Evolutionary conservation across 1,140 invertebrate species (phyloP).

Genomic region (Diorhabda sublineata): DNA sequence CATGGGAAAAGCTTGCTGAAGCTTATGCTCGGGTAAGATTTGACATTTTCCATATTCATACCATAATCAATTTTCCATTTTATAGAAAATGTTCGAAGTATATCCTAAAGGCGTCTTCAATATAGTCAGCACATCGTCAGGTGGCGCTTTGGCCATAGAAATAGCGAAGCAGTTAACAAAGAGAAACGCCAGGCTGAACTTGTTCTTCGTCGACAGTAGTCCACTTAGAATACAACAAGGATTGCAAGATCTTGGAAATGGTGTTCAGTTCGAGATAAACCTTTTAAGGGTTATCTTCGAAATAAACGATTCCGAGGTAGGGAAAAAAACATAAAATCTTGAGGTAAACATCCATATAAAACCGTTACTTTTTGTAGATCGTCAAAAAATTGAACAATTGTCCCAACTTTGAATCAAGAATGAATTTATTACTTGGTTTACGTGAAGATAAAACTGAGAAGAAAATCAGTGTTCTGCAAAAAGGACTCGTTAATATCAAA

Average conservation of each 20-base stretch:
- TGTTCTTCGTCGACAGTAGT: conserved; percentile 44
- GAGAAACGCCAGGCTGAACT: conserved; percentile 35
- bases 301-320: conserved; percentile 38
- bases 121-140: conserved; percentile 44
- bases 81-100: conserved; percentile 39
- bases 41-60: neutral
- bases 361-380: conserved; percentile 23
- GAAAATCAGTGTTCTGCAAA: conserved; percentile 28
- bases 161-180: conserved; percentile 40
- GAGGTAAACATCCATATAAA: conserved; percentile 27
- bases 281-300: conserved; percentile 38
- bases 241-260: conserved; percentile 38
- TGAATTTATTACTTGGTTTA: conserved; percentile 28
- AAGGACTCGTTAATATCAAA: conserved; percentile 31
- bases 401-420: conserved; percentile 27
- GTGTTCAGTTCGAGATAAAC: conserved; percentile 32
- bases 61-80: conserved; percentile 6
- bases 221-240: conserved; percentile 40
- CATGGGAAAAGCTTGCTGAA: conserved; percentile 31
- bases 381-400: conserved; percentile 27
- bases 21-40: conserved; percentile 23
- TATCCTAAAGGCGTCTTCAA: conserved; percentile 43
- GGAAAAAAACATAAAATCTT: conserved; percentile 30
- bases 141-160: conserved; percentile 43
- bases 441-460: conserved; percentile 24